phyloP scores from a whole-genome alignment of 2,797 vertebrate genomes.

The Hydrophis major region DNA sequence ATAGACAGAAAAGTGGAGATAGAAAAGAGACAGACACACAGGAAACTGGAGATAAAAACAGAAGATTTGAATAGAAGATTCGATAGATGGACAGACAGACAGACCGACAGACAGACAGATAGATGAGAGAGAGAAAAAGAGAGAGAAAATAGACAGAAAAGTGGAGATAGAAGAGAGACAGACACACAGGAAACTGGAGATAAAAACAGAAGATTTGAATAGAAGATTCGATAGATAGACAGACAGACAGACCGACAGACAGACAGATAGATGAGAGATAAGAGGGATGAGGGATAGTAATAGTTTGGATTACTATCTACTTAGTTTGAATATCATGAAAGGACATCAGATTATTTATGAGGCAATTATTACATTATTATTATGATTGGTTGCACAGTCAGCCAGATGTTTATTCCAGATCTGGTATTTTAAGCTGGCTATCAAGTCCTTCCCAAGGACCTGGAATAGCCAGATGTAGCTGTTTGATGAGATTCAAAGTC shows the following conservation, averaged over 20 bases:
- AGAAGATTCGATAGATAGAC: too few relatives aligned
- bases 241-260: background rate
- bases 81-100: rapidly evolving
- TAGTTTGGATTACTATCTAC: background rate
- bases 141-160: too few relatives aligned
- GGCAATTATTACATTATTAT: background rate
- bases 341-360: background rate
- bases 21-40: too few relatives aligned
- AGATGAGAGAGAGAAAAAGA: background rate
- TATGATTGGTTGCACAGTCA: background rate
- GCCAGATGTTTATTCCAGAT: background rate
- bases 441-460: background rate
- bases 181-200: too few relatives aligned
- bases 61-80: too few relatives aligned
- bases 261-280: background rate
- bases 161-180: too few relatives aligned
- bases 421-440: background rate
- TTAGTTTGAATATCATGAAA: background rate
- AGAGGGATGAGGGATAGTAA: background rate
- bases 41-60: too few relatives aligned
- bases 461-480: background rate
- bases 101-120: background rate
- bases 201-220: too few relatives aligned
- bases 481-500: background rate
- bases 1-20: too few relatives aligned